A percentile compares a stretch with the other conserved stretches of the same genome.
Conservation (phyloP, 1,140 invertebrate species). For the Delia radicum region DNA sequence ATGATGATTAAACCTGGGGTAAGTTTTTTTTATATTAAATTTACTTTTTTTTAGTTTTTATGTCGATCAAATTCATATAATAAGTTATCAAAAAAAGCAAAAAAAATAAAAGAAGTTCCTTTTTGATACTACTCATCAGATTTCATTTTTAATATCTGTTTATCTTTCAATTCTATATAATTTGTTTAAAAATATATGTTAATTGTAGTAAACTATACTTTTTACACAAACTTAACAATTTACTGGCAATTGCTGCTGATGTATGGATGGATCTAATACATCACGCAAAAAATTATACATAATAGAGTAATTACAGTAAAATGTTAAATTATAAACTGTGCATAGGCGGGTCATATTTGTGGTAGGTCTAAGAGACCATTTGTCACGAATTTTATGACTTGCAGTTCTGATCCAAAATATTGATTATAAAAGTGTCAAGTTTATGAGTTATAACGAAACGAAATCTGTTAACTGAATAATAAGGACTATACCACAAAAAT, state of each 20-base stretch:
- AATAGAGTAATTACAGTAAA: neutral
- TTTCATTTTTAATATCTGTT: conserved; percentile 14
- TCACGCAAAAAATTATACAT: neutral
- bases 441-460: no score
- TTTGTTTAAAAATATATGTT: conserved; percentile 3
- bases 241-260: neutral
- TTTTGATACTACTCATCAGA: conserved; percentile 8
- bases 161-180: conserved; percentile 7
- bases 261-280: no score
- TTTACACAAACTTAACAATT: neutral
- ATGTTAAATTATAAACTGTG: neutral
- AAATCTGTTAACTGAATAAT: no score
- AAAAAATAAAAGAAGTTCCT: no score
- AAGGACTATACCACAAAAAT: no score
- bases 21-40: conserved; percentile 40
- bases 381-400: no score
- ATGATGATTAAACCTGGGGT: conserved; percentile 57
- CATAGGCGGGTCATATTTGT: neutral
- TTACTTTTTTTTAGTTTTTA: neutral
- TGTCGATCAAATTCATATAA: neutral
- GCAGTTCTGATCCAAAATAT: no score
- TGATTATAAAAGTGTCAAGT: no score
- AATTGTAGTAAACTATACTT: conserved; percentile 8
- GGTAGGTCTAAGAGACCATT: no score
- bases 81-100: neutral